Base-by-base conservation (phyloP, 1,140 invertebrate genomes). In the Chlorops oryzae region DNA sequence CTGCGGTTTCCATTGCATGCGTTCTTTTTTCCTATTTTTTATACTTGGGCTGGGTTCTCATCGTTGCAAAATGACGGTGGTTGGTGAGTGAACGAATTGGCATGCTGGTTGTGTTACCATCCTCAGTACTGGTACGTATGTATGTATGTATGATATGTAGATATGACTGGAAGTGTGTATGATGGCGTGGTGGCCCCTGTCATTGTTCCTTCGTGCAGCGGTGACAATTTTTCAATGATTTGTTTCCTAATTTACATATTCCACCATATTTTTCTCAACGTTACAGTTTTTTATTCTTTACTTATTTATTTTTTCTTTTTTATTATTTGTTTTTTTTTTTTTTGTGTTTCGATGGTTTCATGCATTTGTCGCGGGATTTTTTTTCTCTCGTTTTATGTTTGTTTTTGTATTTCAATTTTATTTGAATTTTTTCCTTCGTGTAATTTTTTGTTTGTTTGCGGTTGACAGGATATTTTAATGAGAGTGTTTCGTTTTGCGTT, bases 171-270 rank as follows among this genome's bases (percentile, higher is more conserved):
- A n/a, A n/a, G n/a, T n/a, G n/a, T n/a, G n/a, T n/a, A n/a, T n/a
- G n/a, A n/a, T 32, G 9, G 15, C 28, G 28, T 32, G 7, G 7
- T 20, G 7, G 12, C 18, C 6, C 7, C 17, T 39, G 37, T 13
- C 18, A 39, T 32, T 39, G 37, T 39, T 15, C 23, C 7, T 46
- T 46, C 28, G 28, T 37, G 18, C 56, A 57, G 55, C 64, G 64
- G 64, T 59, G 64, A 67, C 64, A 67, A 67, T 67, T 67, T 65
- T 67, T 63, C 64, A 67, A 67, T 67, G 64, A 67, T 67, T 67
- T 67, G 62, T 66, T 67, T 59, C 50, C 62, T 66, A 57, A 66
- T 66, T 66, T 66, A 59, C 63, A 66, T 66, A 66, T 57, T 52
- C 34, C 34, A 27, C 50, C 43, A 52, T 47, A 41, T 42, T 59